Conservation (phyloP, 2,888 invertebrate genomes). For the Epistrophe grossulariae region DNA sequence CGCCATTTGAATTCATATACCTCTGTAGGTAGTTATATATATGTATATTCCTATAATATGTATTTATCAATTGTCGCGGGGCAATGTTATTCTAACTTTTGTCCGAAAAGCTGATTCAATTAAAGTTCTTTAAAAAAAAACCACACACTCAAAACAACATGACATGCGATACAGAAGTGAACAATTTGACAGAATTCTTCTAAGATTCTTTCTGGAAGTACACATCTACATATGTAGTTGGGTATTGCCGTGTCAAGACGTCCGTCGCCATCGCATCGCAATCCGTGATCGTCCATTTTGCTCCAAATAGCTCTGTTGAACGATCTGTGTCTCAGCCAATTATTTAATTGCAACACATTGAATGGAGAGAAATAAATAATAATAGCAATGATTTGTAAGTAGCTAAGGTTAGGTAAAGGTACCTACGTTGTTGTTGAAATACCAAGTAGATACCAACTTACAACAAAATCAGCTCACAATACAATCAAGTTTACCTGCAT, state of each 20-base stretch:
- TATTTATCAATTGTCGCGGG: background rate
- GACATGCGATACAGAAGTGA: slow-evolving; percentile 31
- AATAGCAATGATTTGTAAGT: slow-evolving; percentile 44
- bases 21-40: too few species aligned
- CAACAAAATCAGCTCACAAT: slow-evolving; percentile 9
- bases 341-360: slow-evolving; percentile 51
- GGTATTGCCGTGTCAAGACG: slow-evolving; percentile 22
- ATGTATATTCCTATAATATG: too few species aligned
- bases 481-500: background rate
- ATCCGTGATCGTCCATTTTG: slow-evolving; percentile 9
- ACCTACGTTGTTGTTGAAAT: slow-evolving; percentile 8
- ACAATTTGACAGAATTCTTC: slow-evolving; percentile 14
- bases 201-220: slow-evolving; percentile 21
- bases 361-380: slow-evolving; percentile 46
- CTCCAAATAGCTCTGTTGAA: slow-evolving; percentile 51
- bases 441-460: slow-evolving; percentile 23
- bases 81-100: slow-evolving; percentile 40
- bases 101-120: slow-evolving; percentile 71
- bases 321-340: slow-evolving; percentile 50
- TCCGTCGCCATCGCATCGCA: background rate
- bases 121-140: slow-evolving; percentile 46
- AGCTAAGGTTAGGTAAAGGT: background rate
- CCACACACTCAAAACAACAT: slow-evolving; percentile 7
- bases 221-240: too few species aligned
- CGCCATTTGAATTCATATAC: background rate